A percentile compares a stretch with the other conserved stretches of the same genome.
Conservation (phyloP, 2,113 vertebrate species). For the Calidris pygmaea region DNA sequence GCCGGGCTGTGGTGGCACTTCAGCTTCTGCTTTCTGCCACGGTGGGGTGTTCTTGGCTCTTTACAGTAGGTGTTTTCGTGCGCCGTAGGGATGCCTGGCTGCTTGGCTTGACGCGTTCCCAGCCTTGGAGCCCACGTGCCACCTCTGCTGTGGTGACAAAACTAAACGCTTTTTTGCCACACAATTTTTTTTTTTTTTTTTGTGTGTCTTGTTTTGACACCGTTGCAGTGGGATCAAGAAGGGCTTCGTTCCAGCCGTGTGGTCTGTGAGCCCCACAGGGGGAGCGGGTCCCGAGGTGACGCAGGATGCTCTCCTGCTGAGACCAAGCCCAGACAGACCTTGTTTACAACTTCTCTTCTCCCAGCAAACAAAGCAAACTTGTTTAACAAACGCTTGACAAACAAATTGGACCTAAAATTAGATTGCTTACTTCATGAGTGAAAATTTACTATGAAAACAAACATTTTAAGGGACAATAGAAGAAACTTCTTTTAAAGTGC, state of each 20-base stretch:
- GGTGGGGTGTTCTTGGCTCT: neutral
- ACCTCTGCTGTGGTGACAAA: neutral
- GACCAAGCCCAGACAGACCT: neutral
- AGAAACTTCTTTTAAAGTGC: neutral
- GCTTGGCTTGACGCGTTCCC: neutral
- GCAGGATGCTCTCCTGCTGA: neutral
- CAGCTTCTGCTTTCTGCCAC: neutral
- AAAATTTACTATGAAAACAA: conserved; percentile 10
- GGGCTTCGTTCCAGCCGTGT: neutral
- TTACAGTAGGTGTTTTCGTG: neutral
- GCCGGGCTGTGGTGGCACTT: neutral
- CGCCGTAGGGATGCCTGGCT: neutral
- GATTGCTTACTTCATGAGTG: neutral
- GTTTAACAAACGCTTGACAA: neutral
- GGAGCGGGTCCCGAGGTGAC: neutral
- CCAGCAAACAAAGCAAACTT: conserved; percentile 18
- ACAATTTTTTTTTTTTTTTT: neutral
- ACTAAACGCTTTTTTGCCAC: fast-evolving
- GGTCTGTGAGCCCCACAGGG: neutral
- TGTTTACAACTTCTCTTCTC: neutral
- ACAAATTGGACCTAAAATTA: neutral
- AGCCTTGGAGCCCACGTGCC: neutral
- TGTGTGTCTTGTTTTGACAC: neutral
- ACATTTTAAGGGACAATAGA: neutral
- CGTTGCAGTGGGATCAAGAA: neutral